Percentiles rank a stretch among this genome's conserved stretches.
phyloP scores from a whole-genome alignment of 2,113 vertebrate species.

The Strix uralensis region DNA sequence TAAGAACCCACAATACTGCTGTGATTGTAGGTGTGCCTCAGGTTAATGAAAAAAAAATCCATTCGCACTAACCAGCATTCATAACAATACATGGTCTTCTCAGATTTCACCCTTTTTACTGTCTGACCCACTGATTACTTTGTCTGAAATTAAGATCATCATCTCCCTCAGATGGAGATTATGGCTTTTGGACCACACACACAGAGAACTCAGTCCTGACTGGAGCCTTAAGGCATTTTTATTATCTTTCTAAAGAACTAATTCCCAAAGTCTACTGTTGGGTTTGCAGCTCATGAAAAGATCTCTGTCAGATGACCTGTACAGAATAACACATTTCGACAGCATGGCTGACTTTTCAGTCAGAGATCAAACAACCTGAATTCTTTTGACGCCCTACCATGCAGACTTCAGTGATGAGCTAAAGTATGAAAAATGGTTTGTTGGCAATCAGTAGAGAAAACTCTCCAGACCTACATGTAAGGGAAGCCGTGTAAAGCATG shows the following conservation, averaged over 20 bases:
- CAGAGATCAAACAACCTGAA: background rate
- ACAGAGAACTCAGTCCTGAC: background rate
- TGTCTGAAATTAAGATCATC: background rate
- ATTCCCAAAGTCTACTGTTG: background rate
- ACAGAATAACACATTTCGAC: background rate
- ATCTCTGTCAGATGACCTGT: background rate
- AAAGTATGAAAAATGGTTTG: background rate
- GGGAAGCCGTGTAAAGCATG: background rate
- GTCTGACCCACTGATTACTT: background rate
- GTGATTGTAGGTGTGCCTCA: background rate
- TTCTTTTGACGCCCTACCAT: background rate
- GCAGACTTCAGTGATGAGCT: background rate
- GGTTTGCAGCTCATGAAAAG: background rate
- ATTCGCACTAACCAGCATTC: background rate
- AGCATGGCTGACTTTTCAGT: background rate
- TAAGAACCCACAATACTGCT: background rate
- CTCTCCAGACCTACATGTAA: background rate
- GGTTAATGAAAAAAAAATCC: background rate
- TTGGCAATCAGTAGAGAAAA: background rate
- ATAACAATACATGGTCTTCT: background rate
- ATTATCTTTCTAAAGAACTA: background rate
- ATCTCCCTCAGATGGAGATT: background rate
- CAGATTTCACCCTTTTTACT: background rate
- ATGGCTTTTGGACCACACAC: background rate
- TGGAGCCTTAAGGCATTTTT: background rate